Evolutionary conservation across 2,797 vertebrate genomes (phyloP).

Genomic region (Leucoraja ocellata): DNA sequence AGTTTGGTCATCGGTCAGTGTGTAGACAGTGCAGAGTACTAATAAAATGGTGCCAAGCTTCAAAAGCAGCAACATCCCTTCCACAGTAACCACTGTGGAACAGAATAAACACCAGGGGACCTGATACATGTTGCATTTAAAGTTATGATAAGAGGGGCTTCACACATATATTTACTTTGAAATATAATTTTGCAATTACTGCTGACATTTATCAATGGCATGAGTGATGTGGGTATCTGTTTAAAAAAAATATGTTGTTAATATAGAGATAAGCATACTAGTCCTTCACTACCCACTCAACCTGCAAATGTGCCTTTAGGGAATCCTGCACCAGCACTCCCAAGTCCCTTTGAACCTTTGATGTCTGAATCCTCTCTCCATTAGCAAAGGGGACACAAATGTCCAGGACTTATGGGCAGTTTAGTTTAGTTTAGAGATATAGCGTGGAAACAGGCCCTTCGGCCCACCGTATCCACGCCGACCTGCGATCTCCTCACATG

Average conservation of each 20-base stretch:
- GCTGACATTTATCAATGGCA: background rate
- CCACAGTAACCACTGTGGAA: background rate
- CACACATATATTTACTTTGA: background rate
- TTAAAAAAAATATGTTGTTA: background rate
- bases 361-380: no score
- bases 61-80: background rate
- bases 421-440: no score
- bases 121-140: background rate
- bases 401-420: no score
- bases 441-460: no score
- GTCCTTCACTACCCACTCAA: background rate
- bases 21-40: background rate
- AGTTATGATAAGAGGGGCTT: background rate
- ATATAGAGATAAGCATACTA: background rate
- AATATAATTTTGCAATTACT: background rate
- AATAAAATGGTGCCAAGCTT: background rate
- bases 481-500: no score
- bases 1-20: background rate
- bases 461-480: no score
- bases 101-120: background rate
- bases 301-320: no score
- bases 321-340: no score
- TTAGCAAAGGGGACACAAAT: no score
- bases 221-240: background rate
- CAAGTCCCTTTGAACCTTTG: no score